These are phyloP conservation scores for Pollenia amentaria DNA, from an alignment of 2,888 invertebrate genomes.

Conservation along the genomic window DNA sequence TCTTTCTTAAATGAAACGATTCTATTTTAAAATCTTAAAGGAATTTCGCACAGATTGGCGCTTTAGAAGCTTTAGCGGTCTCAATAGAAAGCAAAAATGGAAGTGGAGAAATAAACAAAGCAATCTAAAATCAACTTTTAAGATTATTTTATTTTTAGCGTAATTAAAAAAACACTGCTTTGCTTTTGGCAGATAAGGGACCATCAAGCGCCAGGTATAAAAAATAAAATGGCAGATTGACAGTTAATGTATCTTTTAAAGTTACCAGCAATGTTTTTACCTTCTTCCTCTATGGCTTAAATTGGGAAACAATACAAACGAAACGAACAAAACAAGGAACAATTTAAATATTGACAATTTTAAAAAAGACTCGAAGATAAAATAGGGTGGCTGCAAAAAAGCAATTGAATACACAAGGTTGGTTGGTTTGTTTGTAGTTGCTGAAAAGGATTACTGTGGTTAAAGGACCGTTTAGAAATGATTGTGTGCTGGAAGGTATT, in stretches of 20 bases:
- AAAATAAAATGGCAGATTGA: constrained; percentile 14
- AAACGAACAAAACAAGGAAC: neutral
- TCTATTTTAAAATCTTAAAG: constrained; percentile 13
- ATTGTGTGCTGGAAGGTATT: neutral
- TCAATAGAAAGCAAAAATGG: constrained; percentile 6
- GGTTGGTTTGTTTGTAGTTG: neutral
- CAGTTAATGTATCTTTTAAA: constrained; percentile 20
- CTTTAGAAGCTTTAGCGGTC: neutral
- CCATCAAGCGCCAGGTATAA: neutral
- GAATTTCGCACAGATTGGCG: constrained; percentile 8
- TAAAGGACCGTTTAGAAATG: neutral
- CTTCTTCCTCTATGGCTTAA: neutral
- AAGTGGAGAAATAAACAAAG: too few species aligned
- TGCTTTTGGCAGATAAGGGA: constrained; percentile 12
- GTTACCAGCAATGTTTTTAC: neutral
- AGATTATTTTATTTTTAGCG: constrained; percentile 2
- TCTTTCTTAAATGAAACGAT: neutral
- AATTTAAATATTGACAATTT: constrained; percentile 21
- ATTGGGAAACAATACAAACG: neutral
- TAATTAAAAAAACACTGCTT: constrained; percentile 31
- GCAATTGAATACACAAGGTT: neutral
- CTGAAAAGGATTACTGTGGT: neutral
- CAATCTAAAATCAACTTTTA: constrained; percentile 32
- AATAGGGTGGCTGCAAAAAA: neutral
- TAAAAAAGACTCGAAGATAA: neutral